A percentile compares a stretch with the other conserved stretches of the same genome.
Conservation (phyloP, 2,888 invertebrate species). For the Tenthredo amoena region DNA sequence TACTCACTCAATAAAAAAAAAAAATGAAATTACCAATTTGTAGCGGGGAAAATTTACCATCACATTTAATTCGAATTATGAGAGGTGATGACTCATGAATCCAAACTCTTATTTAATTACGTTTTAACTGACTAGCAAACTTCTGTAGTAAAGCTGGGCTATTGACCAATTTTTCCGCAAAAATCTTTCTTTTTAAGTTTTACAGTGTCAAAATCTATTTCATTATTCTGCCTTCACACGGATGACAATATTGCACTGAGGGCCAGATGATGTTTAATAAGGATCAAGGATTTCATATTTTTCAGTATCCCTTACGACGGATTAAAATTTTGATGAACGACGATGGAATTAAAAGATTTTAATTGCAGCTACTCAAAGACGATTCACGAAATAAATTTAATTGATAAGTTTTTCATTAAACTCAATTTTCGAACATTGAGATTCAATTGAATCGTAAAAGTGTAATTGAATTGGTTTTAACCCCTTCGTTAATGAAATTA, state of each 20-base stretch:
- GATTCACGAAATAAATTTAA: neutral
- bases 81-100: neutral
- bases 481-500: neutral
- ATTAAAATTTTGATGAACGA: neutral
- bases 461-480: conserved; percentile 6
- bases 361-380: neutral
- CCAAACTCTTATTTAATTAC: neutral
- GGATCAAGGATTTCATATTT: neutral
- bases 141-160: neutral
- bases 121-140: neutral
- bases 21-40: no score
- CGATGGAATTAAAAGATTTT: neutral
- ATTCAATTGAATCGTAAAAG: conserved; percentile 1
- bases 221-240: no score
- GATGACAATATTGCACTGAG: no score
- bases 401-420: neutral
- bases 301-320: neutral
- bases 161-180: neutral
- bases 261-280: neutral
- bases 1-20: no score
- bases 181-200: no score
- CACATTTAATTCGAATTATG: no score
- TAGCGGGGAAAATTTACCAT: no score
- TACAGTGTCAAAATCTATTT: no score
- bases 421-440: neutral